Percentiles rank a stretch among this genome's conserved stretches.
These are phyloP conservation scores for Frankliniella fusca DNA, from an alignment of 2,888 invertebrate species.

Conservation along the genomic window DNA sequence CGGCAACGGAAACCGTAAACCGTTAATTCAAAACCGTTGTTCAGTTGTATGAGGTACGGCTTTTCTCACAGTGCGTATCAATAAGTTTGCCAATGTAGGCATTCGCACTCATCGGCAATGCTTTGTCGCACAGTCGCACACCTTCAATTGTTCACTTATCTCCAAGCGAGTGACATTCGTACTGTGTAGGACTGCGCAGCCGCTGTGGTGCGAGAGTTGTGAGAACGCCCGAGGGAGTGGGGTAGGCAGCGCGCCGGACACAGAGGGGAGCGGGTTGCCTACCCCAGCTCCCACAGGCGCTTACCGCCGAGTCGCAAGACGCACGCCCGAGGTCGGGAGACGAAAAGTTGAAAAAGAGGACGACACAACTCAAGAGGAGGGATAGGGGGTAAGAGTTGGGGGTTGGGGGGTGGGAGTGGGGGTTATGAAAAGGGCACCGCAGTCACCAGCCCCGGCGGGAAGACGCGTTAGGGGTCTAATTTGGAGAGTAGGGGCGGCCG, in stretches of 20 bases:
- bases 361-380: not conserved
- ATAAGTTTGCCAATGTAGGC: too few relatives aligned
- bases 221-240: not conserved
- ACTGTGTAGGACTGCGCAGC: too few relatives aligned
- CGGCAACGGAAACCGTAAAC: too few relatives aligned
- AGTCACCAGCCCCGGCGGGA: not conserved
- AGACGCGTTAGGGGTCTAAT: constrained; percentile 14
- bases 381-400: not conserved
- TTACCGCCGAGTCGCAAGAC: not conserved
- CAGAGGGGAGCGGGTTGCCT: not conserved
- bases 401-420: not conserved
- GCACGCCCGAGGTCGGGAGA: not conserved
- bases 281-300: not conserved
- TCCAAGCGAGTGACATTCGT: too few relatives aligned
- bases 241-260: not conserved
- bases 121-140: too few relatives aligned
- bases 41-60: too few relatives aligned
- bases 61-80: too few relatives aligned
- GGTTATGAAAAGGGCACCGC: not conserved
- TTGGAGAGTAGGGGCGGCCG: not conserved
- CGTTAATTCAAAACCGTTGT: too few relatives aligned
- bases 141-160: too few relatives aligned
- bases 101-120: too few relatives aligned
- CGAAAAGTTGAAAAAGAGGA: not conserved
- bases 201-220: too few relatives aligned